Percentiles rank a stretch among this genome's conserved stretches.
phyloP scores from a whole-genome alignment of 2,113 vertebrate species.

The Dromiciops gliroides region DNA sequence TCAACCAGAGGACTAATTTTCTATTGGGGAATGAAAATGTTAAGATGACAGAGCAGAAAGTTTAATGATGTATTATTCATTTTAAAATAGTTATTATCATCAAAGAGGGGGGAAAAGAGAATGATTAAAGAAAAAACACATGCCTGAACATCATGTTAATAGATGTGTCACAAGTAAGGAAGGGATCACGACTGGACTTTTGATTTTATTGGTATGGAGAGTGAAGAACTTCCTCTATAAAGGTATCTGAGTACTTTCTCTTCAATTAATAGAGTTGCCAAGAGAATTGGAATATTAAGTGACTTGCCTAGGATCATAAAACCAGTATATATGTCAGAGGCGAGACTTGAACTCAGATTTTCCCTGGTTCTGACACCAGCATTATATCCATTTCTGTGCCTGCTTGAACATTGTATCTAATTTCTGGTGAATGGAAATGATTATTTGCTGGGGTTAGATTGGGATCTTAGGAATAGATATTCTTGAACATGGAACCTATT shows the following conservation, averaged over 20 bases:
- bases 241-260: neutral
- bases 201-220: neutral
- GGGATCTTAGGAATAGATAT: neutral
- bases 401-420: no score
- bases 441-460: neutral
- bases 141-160: conserved; percentile 37
- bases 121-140: conserved; percentile 61
- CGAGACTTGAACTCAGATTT: neutral
- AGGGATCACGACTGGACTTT: neutral
- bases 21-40: conserved; percentile 44
- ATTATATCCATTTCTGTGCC: neutral
- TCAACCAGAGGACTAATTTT: conserved; percentile 58
- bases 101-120: conserved; percentile 57
- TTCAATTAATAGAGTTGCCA: neutral
- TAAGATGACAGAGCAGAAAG: conserved; percentile 67
- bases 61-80: conserved; percentile 70
- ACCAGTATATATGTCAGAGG: neutral
- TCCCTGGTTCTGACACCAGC: neutral
- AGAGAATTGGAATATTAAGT: neutral
- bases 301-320: no score
- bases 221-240: neutral
- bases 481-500: neutral
- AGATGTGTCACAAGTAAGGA: conserved; percentile 50
- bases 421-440: neutral
- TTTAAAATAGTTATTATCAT: conserved; percentile 57